Conservation (phyloP, 2,888 invertebrate genomes). For the Taphrorychus bicolor region DNA sequence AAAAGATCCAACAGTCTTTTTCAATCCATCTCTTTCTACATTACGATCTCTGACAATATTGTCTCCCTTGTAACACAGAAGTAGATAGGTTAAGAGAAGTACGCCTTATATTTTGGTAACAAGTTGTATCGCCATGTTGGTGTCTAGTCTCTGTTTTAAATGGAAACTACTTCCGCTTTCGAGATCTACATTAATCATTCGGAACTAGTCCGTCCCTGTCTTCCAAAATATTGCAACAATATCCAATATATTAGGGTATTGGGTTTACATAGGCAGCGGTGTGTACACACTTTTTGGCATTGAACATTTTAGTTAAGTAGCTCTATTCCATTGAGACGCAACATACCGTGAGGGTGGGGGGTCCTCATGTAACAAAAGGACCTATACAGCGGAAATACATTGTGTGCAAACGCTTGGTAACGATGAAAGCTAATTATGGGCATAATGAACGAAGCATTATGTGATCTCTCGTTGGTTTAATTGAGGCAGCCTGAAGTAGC, state of each 20-base stretch:
- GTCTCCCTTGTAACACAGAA: no score
- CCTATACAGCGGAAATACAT: not conserved
- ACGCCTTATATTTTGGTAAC: no score
- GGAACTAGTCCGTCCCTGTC: slow-evolving; percentile 6
- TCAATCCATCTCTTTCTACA: no score
- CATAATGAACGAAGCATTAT: not conserved
- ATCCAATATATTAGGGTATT: slow-evolving; percentile 11
- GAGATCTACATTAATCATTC: no score
- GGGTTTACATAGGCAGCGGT: slow-evolving; percentile 3
- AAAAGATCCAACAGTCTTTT: no score
- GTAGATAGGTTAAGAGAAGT: no score
- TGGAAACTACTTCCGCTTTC: no score
- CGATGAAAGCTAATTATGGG: not conserved
- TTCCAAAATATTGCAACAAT: slow-evolving; percentile 4
- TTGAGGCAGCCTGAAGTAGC: not conserved
- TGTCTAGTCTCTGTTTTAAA: no score
- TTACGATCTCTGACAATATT: no score
- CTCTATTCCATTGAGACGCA: slow-evolving; percentile 21
- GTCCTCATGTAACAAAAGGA: not conserved
- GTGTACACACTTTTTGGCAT: slow-evolving; percentile 14
- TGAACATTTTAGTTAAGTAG: slow-evolving; percentile 29
- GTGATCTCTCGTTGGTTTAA: not conserved
- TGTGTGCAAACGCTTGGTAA: not conserved
- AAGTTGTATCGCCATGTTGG: no score
- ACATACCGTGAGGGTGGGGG: slow-evolving; percentile 2